phyloP scores from a whole-genome alignment of 2,797 vertebrate genomes.

The Sandelia bainsii region DNA sequence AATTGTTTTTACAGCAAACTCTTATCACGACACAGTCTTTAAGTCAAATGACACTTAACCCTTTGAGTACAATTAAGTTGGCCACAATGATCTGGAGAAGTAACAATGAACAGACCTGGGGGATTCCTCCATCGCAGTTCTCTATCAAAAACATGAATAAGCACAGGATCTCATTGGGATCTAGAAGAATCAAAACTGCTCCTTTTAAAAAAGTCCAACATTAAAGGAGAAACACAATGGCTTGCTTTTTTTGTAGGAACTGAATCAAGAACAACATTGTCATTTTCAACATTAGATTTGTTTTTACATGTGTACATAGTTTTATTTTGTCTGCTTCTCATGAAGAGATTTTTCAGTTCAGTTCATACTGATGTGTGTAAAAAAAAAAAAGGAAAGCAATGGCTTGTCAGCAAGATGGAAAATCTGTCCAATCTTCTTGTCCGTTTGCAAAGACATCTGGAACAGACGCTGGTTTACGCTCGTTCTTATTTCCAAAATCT shows the following conservation, averaged over 20 bases:
- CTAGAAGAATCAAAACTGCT: conserved; percentile 49
- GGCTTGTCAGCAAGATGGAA: conserved; percentile 22
- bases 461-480: conserved; percentile 26
- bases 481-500: conserved; percentile 13
- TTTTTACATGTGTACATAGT: conserved; percentile 69
- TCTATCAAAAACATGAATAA: conserved; percentile 71
- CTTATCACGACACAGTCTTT: conserved; percentile 82
- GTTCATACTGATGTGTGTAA: conserved; percentile 38
- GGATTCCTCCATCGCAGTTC: conserved; percentile 34
- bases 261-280: conserved; percentile 64
- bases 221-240: conserved; percentile 58
- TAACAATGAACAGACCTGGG: conserved; percentile 55
- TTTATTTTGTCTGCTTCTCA: conserved; percentile 39
- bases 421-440: conserved; percentile 6
- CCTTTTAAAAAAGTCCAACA: conserved; percentile 52
- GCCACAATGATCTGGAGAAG: conserved; percentile 55
- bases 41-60: conserved; percentile 83
- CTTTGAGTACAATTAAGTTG: conserved; percentile 76
- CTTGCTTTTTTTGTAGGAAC: conserved; percentile 51
- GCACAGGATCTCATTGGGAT: conserved; percentile 43
- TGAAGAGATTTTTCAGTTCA: conserved; percentile 45
- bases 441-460: conserved; percentile 5
- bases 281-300: conserved; percentile 46
- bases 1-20: conserved; percentile 78
- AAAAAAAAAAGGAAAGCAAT: background rate